These are phyloP conservation scores for Nixonia krombeini DNA, from an alignment of 1,140 invertebrate genomes.

Conservation along the genomic window DNA sequence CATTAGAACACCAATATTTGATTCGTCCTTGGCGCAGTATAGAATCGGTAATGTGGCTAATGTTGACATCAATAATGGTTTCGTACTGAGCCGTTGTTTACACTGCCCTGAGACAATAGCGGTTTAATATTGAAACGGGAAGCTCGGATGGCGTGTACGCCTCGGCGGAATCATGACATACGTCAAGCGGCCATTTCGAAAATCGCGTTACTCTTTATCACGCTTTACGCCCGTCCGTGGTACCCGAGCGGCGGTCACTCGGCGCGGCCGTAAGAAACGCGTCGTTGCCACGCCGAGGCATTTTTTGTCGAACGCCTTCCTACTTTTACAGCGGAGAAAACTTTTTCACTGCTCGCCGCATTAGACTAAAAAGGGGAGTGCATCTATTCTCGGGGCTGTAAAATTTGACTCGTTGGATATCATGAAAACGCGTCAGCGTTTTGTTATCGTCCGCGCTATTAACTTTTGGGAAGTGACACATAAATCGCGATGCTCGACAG, in stretches of 20 bases:
- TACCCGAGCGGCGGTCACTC: no score
- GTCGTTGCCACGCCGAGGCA: no score
- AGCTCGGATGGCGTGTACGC: no score
- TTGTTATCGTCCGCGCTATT: constrained; percentile 47
- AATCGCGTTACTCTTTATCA: neutral
- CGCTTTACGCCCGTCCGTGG: no score
- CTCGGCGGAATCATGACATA: no score
- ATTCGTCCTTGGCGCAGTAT: neutral
- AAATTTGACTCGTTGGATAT: constrained; percentile 42
- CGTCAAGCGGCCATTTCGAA: neutral
- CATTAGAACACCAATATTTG: no score
- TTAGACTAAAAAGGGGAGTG: constrained; percentile 30
- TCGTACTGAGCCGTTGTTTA: neutral
- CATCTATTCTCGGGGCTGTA: constrained; percentile 37
- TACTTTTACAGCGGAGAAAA: no score
- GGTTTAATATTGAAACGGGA: no score
- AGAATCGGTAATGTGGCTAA: neutral
- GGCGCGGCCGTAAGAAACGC: no score
- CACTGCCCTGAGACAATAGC: neutral
- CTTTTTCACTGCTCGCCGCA: no score
- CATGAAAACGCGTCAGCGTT: constrained; percentile 42
- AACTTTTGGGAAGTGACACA: constrained; percentile 42
- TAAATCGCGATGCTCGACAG: constrained; percentile 37
- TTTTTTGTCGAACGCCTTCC: no score
- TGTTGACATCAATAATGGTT: constrained; percentile 1